Base-by-base conservation (phyloP, 2,113 vertebrate species). In the Orthonyx spaldingii region DNA sequence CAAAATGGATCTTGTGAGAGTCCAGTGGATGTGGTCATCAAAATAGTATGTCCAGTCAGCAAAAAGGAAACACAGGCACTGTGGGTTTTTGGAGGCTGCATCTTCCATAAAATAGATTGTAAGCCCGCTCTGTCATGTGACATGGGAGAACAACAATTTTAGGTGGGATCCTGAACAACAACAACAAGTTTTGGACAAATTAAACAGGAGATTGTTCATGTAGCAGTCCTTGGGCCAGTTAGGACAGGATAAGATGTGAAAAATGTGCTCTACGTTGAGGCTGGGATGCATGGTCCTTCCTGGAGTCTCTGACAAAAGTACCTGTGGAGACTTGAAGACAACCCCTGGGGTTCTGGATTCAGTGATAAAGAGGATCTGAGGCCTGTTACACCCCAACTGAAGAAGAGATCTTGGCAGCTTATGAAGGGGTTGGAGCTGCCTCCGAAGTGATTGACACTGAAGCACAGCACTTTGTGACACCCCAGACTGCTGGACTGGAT, bases 131-230 rank as follows among this genome's bases (percentile, higher is more conserved):
- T 76, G 4, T 35, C 21, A 19, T 9, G 32, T 47, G 47, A 41
- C 10, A 7, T 0, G 0, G 28, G 41, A 82, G 30, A 50, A 20
- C 7, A 59, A 5, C 13, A 7, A 0, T 69, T 83, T 47, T 35
- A 83, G 17, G 11, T 35, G 24, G 21, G 13, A 10, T 60, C 18
- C 10, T 47, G 32, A 82, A n/a, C 11, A 53, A 18, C 28, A 32
- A 4, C 11, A 55, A 9, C 9, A 60, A 44, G 14, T 46, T 55
- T 76, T 55, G 21, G 11, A 32, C 41, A 55, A 41, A 32, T 53
- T 35, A 46, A 63, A 21, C 19, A n/a, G n/a, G 65, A 61, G 19
- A 23, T 61, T 33, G 37, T 49, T 42, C 2, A 1, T 69, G 55
- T 27, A 87, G 33, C 28, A 60, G 39, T 46, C 44, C 23, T 53